These are phyloP conservation scores for Pantherophis guttatus DNA, from an alignment of 2,113 vertebrate genomes.

Conservation along the genomic window DNA sequence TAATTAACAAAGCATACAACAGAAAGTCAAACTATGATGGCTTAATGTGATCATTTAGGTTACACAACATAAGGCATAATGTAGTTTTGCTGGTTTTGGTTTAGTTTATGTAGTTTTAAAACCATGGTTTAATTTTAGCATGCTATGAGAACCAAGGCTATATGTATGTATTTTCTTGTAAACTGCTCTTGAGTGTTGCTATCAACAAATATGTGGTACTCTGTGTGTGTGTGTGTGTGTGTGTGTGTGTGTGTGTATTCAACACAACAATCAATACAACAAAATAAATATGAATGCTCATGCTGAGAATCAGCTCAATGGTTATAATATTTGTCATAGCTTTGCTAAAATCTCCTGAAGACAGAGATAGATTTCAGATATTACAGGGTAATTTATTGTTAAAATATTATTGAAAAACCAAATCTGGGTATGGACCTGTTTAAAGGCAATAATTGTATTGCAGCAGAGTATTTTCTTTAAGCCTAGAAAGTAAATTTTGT, in stretches of 20 bases:
- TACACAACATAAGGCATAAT: background rate
- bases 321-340: background rate
- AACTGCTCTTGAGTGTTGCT: background rate
- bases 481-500: background rate
- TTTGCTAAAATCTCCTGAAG: background rate
- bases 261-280: background rate
- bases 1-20: background rate
- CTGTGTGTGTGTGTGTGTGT: background rate
- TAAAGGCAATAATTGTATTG: background rate
- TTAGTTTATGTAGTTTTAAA: background rate
- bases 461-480: background rate
- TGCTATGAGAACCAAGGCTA: background rate
- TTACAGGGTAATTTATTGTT: background rate
- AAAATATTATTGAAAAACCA: background rate
- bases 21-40: background rate
- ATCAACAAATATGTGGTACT: background rate
- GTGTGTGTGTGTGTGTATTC: background rate
- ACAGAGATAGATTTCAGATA: background rate
- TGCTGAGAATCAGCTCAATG: background rate
- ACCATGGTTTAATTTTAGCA: background rate
- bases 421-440: background rate
- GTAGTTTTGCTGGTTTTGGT: background rate
- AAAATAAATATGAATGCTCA: background rate
- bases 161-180: background rate
- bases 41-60: background rate